These are phyloP conservation scores for Miichthys miiuy DNA, from an alignment of 2,797 vertebrate genomes.

Conservation along the genomic window DNA sequence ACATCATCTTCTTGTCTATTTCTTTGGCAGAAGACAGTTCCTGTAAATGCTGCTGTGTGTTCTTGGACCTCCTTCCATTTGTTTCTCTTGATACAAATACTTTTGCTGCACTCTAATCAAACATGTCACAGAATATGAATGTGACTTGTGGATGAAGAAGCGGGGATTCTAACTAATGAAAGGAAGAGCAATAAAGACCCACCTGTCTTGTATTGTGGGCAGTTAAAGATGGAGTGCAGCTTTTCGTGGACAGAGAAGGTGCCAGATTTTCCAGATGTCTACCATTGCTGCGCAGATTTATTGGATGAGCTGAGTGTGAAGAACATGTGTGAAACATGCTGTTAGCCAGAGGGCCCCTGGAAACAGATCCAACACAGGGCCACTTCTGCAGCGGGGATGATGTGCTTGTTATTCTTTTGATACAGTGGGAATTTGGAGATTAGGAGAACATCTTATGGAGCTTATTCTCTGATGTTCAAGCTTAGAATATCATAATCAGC, in stretches of 20 bases:
- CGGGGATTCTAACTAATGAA: conserved; percentile 17
- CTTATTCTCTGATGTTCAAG: conserved; percentile 5
- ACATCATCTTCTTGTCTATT: neutral
- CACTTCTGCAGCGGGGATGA: conserved; percentile 11
- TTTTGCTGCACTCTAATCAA: neutral
- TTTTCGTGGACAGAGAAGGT: conserved; percentile 36
- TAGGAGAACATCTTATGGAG: neutral
- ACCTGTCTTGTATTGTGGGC: conserved; percentile 50
- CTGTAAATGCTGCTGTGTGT: neutral
- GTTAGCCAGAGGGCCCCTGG: conserved; percentile 36
- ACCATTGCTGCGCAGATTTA: conserved; percentile 49
- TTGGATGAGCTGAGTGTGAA: conserved; percentile 41
- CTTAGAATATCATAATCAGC: neutral
- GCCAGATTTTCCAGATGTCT: conserved; percentile 66
- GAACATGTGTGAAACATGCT: conserved; percentile 55
- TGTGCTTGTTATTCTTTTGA: conserved; percentile 21
- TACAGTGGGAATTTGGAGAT: conserved; percentile 10
- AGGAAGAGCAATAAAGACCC: conserved; percentile 49
- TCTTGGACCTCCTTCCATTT: neutral
- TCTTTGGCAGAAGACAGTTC: neutral
- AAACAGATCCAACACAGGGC: conserved; percentile 32
- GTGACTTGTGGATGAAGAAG: conserved; percentile 13
- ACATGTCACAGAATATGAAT: neutral
- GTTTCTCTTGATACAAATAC: neutral
- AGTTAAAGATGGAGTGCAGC: conserved; percentile 45